phyloP scores from a whole-genome alignment of 2,113 vertebrate species.

The Cygnus buccinator region DNA sequence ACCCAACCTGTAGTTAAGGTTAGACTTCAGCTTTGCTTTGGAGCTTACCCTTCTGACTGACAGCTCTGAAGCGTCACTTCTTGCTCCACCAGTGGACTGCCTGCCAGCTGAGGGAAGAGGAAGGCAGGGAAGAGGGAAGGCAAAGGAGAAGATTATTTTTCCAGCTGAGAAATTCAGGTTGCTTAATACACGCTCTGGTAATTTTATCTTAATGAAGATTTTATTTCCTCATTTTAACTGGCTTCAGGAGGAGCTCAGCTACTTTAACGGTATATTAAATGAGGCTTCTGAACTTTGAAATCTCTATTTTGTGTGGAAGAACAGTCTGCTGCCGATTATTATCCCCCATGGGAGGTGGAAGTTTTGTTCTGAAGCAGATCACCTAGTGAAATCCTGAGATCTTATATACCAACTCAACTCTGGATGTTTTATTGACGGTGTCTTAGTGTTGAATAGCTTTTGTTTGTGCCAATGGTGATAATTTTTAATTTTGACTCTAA shows the following conservation, averaged over 20 bases:
- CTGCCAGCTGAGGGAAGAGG: not conserved
- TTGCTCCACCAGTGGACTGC: not conserved
- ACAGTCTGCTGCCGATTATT: not conserved
- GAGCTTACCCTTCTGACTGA: not conserved
- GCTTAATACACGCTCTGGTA: not conserved
- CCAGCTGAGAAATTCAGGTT: not conserved
- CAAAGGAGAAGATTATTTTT: not conserved
- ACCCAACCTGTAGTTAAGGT: not conserved
- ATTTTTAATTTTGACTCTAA: not conserved
- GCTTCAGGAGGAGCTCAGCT: not conserved
- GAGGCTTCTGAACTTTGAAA: not conserved
- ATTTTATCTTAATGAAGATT: not conserved
- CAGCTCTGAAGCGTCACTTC: rapidly evolving
- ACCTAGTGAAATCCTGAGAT: not conserved
- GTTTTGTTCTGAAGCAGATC: not conserved
- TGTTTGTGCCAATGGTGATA: not conserved
- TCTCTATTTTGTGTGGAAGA: not conserved
- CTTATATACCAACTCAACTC: not conserved
- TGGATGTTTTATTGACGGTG: not conserved
- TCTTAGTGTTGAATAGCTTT: not conserved
- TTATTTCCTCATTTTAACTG: not conserved
- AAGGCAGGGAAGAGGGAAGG: not conserved
- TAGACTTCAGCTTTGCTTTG: not conserved
- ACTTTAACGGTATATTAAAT: not conserved
- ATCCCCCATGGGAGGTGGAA: not conserved